Evolutionary conservation across 2,888 invertebrate species (phyloP).

Genomic region (Lasioglossum calceatum): DNA sequence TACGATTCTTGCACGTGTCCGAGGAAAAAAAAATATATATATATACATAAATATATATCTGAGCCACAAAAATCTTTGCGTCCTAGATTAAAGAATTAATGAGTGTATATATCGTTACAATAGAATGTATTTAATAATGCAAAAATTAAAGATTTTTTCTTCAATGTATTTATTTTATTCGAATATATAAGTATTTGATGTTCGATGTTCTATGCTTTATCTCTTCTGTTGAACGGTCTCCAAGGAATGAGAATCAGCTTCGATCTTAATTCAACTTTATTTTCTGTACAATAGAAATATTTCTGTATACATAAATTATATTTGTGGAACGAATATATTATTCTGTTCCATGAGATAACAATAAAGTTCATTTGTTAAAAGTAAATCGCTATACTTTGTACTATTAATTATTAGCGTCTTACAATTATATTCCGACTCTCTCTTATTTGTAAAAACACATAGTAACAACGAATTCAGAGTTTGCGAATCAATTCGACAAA

Average conservation of each 20-base stretch:
- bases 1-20: constrained; percentile 50
- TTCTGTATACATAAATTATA: constrained; percentile 57
- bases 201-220: neutral
- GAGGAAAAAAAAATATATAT: constrained; percentile 8
- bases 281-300: constrained; percentile 48
- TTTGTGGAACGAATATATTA: constrained; percentile 38
- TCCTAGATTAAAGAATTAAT: constrained; percentile 76
- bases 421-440: constrained; percentile 14
- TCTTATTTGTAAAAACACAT: constrained; percentile 15
- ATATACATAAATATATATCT: constrained; percentile 42
- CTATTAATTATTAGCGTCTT: constrained; percentile 35
- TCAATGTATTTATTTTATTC: constrained; percentile 46
- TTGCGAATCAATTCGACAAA: constrained; percentile 4
- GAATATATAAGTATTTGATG: constrained; percentile 13
- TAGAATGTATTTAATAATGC: constrained; percentile 80
- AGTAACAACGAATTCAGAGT: constrained; percentile 2
- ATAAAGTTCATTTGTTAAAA: constrained; percentile 45
- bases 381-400: constrained; percentile 48
- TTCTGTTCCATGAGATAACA: constrained; percentile 41
- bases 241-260: constrained; percentile 23
- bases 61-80: constrained; percentile 72
- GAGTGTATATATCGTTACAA: constrained; percentile 81
- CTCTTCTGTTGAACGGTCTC: constrained; percentile 1
- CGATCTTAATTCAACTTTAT: constrained; percentile 45
- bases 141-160: constrained; percentile 60